Evolutionary conservation across 1,140 invertebrate genomes (phyloP), one percentile per base, ranked within the genome.

Genomic region (Zaprionus gabonicus): DNA sequence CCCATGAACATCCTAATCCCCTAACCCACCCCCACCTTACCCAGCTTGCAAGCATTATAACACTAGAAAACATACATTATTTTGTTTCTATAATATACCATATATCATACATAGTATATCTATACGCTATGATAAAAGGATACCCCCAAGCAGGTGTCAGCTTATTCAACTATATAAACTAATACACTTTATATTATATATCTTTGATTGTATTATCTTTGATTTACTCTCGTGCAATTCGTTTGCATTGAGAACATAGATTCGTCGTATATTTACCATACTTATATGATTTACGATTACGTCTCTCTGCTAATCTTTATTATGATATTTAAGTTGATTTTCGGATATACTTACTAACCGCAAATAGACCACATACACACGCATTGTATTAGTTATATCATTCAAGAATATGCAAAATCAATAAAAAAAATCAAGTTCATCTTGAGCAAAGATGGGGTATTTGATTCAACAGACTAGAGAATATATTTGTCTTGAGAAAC

Each of bases 361-460:
- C 57, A 79, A 76, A 82, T 72, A 84, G 81, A 79, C 77, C 76
- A 68, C 49, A 25, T 36, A 55, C 57, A 65, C 60, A 65, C 51
- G 46, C 46, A 67, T 70, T 55, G 80, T 86, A 80, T 87, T 87
- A 82, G 76, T 34, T 34, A 77, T 60, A 80, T 75, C 80, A 88
- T 78, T 86, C 72, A 88, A 83, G 60, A 46, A 71, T 49, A 55
- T 64, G 65, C 62, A 62, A 34, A 75, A 65, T 66, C 72, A 80
- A 78, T 68, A 74, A 82, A 34, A 20, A 20, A 34, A 34, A 34
- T 34, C 31, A 34, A 34, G 31, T 34, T 34, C 3, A 34, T 10
- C 31, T 34, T 34, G 31, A 10, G 31, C 31, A 34, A 10, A 0
- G 0, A 10, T 34, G 9, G 31, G 31, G 31, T 10, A 10, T 34